Percentiles rank a stretch among this genome's conserved stretches.
Conservation (phyloP, 2,888 invertebrate species). For the Sepioteuthis lessoniana region DNA sequence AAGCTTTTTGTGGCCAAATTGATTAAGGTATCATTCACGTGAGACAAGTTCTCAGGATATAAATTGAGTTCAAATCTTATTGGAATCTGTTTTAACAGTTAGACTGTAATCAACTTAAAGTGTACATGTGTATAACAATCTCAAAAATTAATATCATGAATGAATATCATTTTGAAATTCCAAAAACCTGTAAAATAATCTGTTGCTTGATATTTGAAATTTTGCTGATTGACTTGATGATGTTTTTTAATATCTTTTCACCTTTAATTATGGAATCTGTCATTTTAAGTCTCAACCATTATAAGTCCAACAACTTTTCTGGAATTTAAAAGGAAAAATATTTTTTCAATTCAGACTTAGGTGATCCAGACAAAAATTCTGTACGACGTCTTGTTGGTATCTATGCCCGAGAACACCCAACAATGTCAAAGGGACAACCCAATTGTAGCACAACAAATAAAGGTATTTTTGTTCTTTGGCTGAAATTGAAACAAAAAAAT, state of each 20-base stretch:
- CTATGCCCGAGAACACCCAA: conserved; percentile 56
- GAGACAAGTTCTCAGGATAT: too few species aligned
- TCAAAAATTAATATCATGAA: too few species aligned
- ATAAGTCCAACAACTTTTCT: neutral
- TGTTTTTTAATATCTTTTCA: too few species aligned
- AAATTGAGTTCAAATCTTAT: too few species aligned
- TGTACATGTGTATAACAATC: too few species aligned
- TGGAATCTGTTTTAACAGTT: too few species aligned
- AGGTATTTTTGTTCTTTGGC: neutral
- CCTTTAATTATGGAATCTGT: too few species aligned
- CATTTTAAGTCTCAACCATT: neutral
- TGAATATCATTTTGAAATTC: too few species aligned
- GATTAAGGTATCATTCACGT: too few species aligned
- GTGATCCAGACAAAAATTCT: conserved; percentile 53
- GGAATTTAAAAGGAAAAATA: neutral
- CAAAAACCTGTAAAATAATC: neutral
- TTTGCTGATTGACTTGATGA: neutral
- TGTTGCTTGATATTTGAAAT: neutral
- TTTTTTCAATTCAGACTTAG: conserved; percentile 51
- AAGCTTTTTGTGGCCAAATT: too few species aligned
- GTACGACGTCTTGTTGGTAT: conserved; percentile 56
- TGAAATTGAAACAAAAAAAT: too few species aligned
- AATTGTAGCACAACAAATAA: conserved; percentile 54
- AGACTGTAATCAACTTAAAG: too few species aligned
- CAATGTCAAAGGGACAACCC: conserved; percentile 53